phyloP scores from a whole-genome alignment of 2,113 vertebrate species.

The Neodon shergylaensis region DNA sequence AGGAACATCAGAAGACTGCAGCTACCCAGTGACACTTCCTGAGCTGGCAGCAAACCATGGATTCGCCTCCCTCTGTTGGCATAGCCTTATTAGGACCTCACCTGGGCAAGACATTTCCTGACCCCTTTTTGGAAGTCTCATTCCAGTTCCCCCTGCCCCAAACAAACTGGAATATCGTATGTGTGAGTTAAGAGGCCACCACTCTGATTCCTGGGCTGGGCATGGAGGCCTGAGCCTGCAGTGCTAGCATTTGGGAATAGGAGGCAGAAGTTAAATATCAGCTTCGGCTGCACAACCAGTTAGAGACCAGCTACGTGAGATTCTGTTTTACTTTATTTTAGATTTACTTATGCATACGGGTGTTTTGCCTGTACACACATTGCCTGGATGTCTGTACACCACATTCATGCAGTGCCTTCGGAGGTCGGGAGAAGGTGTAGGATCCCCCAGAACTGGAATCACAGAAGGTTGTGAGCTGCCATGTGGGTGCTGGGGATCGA shows the following conservation, averaged over 20 bases:
- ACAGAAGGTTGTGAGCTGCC: background rate
- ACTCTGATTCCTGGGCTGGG: background rate
- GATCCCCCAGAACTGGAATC: background rate
- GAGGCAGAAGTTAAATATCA: background rate
- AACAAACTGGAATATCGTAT: no score
- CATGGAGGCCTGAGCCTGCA: background rate
- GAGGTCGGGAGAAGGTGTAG: background rate
- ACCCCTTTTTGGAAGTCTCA: fast-evolving
- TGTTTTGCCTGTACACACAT: background rate
- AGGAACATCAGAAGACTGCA: background rate
- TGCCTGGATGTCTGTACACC: background rate
- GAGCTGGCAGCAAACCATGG: background rate
- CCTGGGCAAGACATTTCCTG: background rate
- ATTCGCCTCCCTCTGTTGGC: background rate
- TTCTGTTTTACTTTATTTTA: background rate
- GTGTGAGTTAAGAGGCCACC: background rate
- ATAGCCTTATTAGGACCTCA: background rate
- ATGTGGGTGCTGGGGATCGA: background rate
- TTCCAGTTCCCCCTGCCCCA: background rate
- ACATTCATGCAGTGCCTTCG: background rate
- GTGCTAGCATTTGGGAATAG: background rate
- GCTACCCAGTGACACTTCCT: background rate
- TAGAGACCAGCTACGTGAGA: no score
- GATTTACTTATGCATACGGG: no score
- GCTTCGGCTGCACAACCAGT: background rate